Evolutionary conservation across 1,140 invertebrate genomes (phyloP).

Genomic region (Drosophila lacertosa): DNA sequence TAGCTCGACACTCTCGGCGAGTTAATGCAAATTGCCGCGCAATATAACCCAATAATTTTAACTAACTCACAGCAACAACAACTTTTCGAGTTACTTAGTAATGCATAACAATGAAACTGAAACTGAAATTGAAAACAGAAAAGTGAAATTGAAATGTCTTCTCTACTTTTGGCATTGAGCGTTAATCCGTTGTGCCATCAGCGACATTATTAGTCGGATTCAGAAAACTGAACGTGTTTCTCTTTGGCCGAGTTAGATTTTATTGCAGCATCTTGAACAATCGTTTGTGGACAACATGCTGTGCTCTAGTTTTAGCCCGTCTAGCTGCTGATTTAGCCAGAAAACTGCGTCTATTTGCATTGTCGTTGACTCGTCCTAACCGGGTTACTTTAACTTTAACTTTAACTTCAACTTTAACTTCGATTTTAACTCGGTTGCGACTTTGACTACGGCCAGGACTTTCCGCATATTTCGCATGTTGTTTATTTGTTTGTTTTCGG

Average conservation of each 20-base stretch:
- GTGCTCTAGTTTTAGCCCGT: conserved; percentile 33
- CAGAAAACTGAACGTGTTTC: too few species aligned
- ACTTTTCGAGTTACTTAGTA: conserved; percentile 56
- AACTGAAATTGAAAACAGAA: not conserved
- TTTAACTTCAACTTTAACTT: conserved; percentile 22
- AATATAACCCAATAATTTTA: conserved; percentile 83
- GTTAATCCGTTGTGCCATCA: conserved; percentile 81
- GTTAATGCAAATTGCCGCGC: conserved; percentile 82
- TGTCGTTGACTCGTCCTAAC: conserved; percentile 22
- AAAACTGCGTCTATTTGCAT: conserved; percentile 28
- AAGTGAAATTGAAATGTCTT: conserved; percentile 1
- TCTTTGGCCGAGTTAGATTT: conserved; percentile 71
- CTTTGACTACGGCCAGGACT: conserved; percentile 11
- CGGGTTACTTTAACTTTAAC: conserved; percentile 48
- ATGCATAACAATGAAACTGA: conserved; percentile 61
- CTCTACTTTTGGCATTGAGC: too few species aligned
- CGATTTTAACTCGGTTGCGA: too few species aligned
- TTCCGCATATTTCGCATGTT: conserved; percentile 47
- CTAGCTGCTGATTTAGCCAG: conserved; percentile 53
- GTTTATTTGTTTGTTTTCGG: conserved; percentile 69
- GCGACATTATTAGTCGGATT: conserved; percentile 76
- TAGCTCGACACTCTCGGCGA: conserved; percentile 40
- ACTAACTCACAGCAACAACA: conserved; percentile 60
- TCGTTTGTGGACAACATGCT: conserved; percentile 59
- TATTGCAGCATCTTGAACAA: conserved; percentile 83